Evolutionary conservation across 2,797 vertebrate species (phyloP).

Genomic region (Ispidina lecontei): DNA sequence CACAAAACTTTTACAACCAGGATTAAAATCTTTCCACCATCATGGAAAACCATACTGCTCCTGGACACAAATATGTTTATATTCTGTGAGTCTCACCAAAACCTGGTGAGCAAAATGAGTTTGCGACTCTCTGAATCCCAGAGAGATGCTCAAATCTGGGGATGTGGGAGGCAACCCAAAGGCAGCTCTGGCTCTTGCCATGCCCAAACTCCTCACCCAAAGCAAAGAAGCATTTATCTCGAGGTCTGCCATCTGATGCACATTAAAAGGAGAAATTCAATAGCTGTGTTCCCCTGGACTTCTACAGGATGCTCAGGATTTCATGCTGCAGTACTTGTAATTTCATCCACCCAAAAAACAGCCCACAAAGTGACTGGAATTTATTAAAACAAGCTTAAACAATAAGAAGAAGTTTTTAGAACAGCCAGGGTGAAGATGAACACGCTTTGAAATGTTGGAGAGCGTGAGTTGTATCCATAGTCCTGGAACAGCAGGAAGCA

Average conservation of each 20-base stretch:
- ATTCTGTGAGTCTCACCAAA: background rate
- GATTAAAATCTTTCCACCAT: background rate
- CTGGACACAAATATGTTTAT: fast-evolving
- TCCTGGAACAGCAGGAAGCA: background rate
- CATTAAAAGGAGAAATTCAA: background rate
- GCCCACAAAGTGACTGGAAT: background rate
- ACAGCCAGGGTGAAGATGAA: background rate
- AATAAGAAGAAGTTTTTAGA: background rate
- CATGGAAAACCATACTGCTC: background rate
- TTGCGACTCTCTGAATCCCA: background rate
- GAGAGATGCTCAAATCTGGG: fast-evolving
- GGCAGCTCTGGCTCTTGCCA: background rate
- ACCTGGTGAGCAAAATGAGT: background rate
- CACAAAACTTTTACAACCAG: background rate
- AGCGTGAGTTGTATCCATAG: background rate
- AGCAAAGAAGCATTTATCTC: background rate
- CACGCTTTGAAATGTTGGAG: background rate
- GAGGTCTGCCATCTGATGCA: background rate
- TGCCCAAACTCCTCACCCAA: background rate
- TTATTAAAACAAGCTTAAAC: background rate
- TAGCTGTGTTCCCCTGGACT: background rate
- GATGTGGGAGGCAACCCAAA: background rate
- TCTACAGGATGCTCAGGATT: background rate
- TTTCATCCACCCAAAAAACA: background rate
- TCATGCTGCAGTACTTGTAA: background rate